Percentiles rank a stretch among this genome's conserved stretches.
phyloP scores from a whole-genome alignment of 1,140 invertebrate species.

The Planococcus citri region DNA sequence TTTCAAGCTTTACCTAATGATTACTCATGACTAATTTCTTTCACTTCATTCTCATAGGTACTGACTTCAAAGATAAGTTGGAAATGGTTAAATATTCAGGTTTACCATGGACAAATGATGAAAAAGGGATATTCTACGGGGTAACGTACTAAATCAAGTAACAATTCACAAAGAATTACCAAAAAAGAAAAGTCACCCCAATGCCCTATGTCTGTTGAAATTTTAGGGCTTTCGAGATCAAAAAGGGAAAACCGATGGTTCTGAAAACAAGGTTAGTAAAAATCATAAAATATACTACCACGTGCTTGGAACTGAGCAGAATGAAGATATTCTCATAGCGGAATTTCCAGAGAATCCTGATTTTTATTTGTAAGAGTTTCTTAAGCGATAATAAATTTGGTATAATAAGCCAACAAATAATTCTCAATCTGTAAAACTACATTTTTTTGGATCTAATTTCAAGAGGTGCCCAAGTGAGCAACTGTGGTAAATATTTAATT shows the following conservation, averaged over 20 bases:
- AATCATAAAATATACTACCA: conserved; percentile 95
- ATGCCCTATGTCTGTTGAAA: conserved; percentile 22
- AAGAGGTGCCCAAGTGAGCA: conserved; percentile 66
- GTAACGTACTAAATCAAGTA: conserved; percentile 47
- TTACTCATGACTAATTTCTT: no score
- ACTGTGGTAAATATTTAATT: conserved; percentile 82
- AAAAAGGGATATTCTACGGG: conserved; percentile 90
- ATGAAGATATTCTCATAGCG: conserved; percentile 75
- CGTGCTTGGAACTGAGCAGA: conserved; percentile 67
- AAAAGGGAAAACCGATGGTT: conserved; percentile 70
- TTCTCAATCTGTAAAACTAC: not conserved
- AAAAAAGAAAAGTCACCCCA: conserved; percentile 11
- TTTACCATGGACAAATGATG: conserved; percentile 89
- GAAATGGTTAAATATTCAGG: conserved; percentile 84
- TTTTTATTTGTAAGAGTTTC: conserved; percentile 67
- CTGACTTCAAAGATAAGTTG: conserved; percentile 78
- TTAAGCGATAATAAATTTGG: not conserved
- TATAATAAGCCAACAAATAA: no score
- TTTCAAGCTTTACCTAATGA: no score
- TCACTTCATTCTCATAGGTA: conserved; percentile 45
- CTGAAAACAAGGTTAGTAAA: conserved; percentile 71
- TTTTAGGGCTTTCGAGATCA: conserved; percentile 59
- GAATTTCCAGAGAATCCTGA: conserved; percentile 86
- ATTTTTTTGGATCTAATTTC: conserved; percentile 28
- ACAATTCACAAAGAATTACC: not conserved